Base-by-base conservation (phyloP, 2,797 vertebrate species). In the Todus mexicanus region DNA sequence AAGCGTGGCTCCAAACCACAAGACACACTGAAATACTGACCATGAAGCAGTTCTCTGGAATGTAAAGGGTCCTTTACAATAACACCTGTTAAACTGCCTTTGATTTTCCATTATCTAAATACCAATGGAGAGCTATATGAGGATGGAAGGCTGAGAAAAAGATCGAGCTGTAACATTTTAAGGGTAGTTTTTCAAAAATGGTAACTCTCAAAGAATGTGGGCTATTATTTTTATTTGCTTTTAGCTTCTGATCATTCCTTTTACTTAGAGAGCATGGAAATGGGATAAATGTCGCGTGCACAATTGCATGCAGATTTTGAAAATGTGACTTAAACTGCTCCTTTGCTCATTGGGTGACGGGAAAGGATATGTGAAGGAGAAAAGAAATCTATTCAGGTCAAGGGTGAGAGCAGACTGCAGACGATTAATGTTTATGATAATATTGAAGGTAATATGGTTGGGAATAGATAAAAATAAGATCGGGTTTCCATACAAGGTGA, bases 1-100 rank as follows among this genome's bases (percentile, higher is more conserved):
- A 22, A 61, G 69, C 3, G 35, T 38, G 69, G 33, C 82, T 94
- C 63, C 70, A 75, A 65, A 71, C 25, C 7, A 3, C 59, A 45
- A 71, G 57, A 23, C 15, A 6, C 37, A 37, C 11, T 80, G 59
- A 38, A 59, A 84, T 75, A 78, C 85, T 80, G 50, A 48, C 57
- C 10, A 2, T 77, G 64, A 51, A 72, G 48, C 40, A 37, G 43
- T 72, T 83, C 56, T 83, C 92, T 92, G 53, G 7, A 65, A 45
- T 56, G 42, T 84, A 83, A 94, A 87, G 70, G 57, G 50, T 42
- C 89, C 79, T 87, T 92, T 86, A 63, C 70, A 87, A 20, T 27
- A 94, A 66, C 96, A 95, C 79, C 94, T 97, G 94, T 84, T 87
- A 57, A 68, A 77, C 57, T 56, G 26, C 8, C 65, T 78, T 92